A percentile compares a stretch with the other conserved stretches of the same genome.
These are phyloP conservation scores for Aporophyla nigra DNA, from an alignment of 2,888 invertebrate genomes.

Conservation along the genomic window DNA sequence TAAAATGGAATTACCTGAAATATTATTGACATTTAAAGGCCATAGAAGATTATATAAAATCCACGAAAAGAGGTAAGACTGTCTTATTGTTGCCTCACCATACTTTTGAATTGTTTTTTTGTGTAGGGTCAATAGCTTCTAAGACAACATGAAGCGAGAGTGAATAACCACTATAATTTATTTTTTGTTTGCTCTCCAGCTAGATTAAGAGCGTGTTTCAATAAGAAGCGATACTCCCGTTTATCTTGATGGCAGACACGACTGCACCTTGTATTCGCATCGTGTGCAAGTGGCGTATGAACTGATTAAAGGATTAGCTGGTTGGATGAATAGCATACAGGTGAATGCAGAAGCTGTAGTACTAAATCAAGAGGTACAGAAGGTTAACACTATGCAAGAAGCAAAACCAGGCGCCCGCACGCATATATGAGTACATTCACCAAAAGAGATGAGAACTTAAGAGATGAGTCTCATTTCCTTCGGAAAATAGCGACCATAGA, in stretches of 20 bases:
- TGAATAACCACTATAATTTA: background rate
- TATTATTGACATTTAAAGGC: background rate
- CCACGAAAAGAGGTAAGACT: background rate
- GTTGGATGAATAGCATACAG: constrained; percentile 45
- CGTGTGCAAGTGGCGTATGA: constrained; percentile 44
- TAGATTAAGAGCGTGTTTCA: background rate
- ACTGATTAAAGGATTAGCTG: constrained; percentile 55
- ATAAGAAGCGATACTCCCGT: constrained; percentile 12
- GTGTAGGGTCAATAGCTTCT: background rate
- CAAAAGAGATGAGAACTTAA: too few species aligned
- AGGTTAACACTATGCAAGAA: background rate
- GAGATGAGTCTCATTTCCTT: background rate
- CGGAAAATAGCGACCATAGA: constrained; percentile 5
- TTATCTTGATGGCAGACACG: constrained; percentile 36
- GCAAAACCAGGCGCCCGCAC: background rate
- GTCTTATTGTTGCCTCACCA: background rate
- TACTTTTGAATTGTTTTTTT: background rate
- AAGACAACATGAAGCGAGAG: background rate
- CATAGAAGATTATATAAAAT: background rate
- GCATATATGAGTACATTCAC: background rate
- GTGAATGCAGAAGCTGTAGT: constrained; percentile 19
- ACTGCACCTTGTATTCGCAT: constrained; percentile 34
- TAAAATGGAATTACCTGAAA: background rate
- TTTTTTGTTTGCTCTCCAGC: too few species aligned
- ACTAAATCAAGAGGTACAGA: background rate